phyloP scores from a whole-genome alignment of 1,140 invertebrate genomes.

The Aphaenogaster rudis region DNA sequence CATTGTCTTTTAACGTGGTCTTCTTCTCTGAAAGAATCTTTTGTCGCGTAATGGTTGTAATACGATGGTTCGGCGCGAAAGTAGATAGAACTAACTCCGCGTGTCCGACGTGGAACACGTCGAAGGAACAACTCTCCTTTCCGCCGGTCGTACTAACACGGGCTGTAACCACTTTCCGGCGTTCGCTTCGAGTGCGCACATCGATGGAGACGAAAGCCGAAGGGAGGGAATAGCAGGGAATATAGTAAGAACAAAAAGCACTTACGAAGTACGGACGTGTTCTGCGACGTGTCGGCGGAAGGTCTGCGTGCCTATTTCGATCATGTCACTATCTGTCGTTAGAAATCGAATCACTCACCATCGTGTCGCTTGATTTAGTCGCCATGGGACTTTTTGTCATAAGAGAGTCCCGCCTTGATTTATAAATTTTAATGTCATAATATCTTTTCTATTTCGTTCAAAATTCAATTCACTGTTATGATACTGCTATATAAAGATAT shows the following conservation, averaged over 20 bases:
- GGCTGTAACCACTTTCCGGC: slow-evolving; percentile 29
- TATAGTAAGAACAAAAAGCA: slow-evolving; percentile 65
- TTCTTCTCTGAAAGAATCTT: slow-evolving; percentile 6
- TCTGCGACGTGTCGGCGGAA: slow-evolving; percentile 22
- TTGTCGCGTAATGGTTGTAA: slow-evolving; percentile 64
- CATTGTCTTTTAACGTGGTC: slow-evolving; percentile 7
- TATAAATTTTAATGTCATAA: neutral
- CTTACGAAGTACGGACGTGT: slow-evolving; percentile 72
- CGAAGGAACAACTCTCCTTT: slow-evolving; percentile 58
- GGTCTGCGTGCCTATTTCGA: neutral
- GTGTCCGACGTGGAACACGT: slow-evolving; percentile 61
- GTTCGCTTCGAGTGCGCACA: slow-evolving; percentile 24
- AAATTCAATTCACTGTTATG: neutral
- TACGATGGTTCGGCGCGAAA: slow-evolving; percentile 51
- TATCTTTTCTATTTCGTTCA: neutral
- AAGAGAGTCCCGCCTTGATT: neutral
- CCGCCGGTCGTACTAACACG: slow-evolving; percentile 43
- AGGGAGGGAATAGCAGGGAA: slow-evolving; percentile 9
- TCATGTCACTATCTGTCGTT: slow-evolving; percentile 45
- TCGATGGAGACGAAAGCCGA: slow-evolving; percentile 30
- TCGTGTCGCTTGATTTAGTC: neutral
- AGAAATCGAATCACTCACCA: slow-evolving; percentile 26
- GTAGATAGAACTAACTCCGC: slow-evolving; percentile 55
- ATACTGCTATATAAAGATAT: neutral
- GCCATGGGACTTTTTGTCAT: neutral